A percentile compares a stretch with the other conserved stretches of the same genome.
Evolutionary conservation across 2,113 vertebrate species (phyloP).

Genomic region (Gorsachius goisagi): DNA sequence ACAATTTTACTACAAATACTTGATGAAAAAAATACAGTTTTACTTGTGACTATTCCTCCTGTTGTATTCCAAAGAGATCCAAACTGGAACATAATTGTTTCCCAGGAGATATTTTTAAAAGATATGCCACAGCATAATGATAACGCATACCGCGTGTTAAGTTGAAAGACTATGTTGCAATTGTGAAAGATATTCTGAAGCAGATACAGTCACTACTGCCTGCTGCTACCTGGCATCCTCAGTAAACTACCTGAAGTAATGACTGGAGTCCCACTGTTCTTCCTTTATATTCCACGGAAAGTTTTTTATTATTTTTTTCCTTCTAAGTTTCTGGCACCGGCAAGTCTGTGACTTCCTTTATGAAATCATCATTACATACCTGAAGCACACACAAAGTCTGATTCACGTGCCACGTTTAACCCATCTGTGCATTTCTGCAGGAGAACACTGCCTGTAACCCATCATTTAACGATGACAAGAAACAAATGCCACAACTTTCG

Average conservation of each 20-base stretch:
- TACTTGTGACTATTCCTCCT: background rate
- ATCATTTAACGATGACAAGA: slow-evolving; percentile 4
- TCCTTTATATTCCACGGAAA: background rate
- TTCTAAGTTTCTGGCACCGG: background rate
- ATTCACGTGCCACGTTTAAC: background rate
- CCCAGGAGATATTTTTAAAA: background rate
- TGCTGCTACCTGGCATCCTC: slow-evolving; percentile 18
- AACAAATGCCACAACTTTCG: slow-evolving; percentile 11
- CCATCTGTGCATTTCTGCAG: background rate
- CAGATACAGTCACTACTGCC: background rate
- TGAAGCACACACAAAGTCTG: background rate
- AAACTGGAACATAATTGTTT: background rate
- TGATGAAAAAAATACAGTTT: background rate
- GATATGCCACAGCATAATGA: background rate
- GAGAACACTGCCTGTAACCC: background rate
- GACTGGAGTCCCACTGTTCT: slow-evolving; percentile 1
- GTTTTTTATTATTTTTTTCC: background rate
- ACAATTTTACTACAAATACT: background rate
- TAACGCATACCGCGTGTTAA: background rate
- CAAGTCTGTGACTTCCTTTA: background rate
- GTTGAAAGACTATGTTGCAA: slow-evolving; percentile 6
- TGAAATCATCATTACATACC: background rate
- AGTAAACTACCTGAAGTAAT: slow-evolving; percentile 18
- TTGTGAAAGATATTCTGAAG: slow-evolving; percentile 3
- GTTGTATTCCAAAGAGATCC: background rate